Evolutionary conservation across 2,888 invertebrate species (phyloP), one percentile per base, ranked within the genome.

Genomic region (Sinohyriopsis cumingii): DNA sequence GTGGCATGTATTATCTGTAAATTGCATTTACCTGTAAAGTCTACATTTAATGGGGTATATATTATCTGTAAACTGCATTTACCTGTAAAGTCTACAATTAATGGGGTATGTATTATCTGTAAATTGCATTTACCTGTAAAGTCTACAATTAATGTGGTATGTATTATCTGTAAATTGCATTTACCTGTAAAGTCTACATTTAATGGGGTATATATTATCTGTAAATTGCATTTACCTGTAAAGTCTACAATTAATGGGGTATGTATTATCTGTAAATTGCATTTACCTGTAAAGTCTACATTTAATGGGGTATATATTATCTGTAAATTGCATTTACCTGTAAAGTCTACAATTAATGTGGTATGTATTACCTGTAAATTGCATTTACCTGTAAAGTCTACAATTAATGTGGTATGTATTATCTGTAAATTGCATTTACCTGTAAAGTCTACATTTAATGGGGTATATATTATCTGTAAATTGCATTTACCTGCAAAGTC

Each of bases 71-170:
- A n/a, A 63, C 6, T 54, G 22, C 19, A 6, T 59, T 65, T 69
- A 82, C 86, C 79, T 83, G 82, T 55, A 72, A 73, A 28, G 28
- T 9, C 9, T 33, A 33, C 33, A 33, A 15, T 12, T 2, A 45
- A 45, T 45, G 45, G 12, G 1, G 12, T 5, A 33, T 33, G 53
- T 4, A 45, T 22, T 0, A 45, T 24, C 20, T n/a, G 54, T 53
- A 20, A n/a, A 63, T 54, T 54, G 22, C 19, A 6, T 59, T 65
- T 69, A 82, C 86, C 79, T 83, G 82, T 55, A 72, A 73, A 28
- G 28, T 9, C 9, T 33, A 33, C 33, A 33, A 15, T 12, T 2
- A 45, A 45, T 45, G 45, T 45, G 1, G 12, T 5, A 33, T 33
- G 53, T 4, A 45, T 22, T 0, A 45, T 24, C 20, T n/a, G 54